Percentiles rank a stretch among this genome's conserved stretches.
Evolutionary conservation across 2,888 invertebrate genomes (phyloP).

Genomic region (Orchestes rusci): DNA sequence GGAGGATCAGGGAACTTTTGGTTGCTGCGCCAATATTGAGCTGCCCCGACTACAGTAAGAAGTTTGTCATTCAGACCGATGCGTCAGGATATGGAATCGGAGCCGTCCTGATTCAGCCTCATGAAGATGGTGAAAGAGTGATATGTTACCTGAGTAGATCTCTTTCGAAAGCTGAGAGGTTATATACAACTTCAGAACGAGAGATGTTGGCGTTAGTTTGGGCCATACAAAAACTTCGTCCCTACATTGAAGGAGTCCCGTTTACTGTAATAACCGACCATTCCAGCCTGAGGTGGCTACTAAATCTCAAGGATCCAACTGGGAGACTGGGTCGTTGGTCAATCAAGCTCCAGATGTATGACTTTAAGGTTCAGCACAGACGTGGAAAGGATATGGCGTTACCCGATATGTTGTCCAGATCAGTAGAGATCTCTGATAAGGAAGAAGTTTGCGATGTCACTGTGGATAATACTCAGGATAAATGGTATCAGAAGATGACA

Average conservation of each 20-base stretch:
- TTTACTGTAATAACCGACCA: conserved; percentile 19
- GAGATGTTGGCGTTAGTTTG: conserved; percentile 1
- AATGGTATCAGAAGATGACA: too few species aligned
- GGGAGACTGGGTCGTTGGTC: conserved; percentile 8
- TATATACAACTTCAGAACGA: conserved; percentile 10
- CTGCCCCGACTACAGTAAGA: too few species aligned
- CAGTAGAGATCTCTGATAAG: too few species aligned
- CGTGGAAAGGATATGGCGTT: too few species aligned
- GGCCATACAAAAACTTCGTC: conserved; percentile 14
- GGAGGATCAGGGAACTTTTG: conserved; percentile 8
- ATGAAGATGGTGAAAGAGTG: neutral
- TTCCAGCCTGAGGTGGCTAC: conserved; percentile 18
- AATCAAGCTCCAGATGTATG: conserved; percentile 11
- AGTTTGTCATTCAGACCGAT: too few species aligned
- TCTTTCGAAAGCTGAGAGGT: neutral
- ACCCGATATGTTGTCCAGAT: too few species aligned
- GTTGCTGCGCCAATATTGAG: too few species aligned
- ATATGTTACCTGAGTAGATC: neutral
- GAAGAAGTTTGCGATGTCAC: too few species aligned
- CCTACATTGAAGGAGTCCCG: conserved; percentile 16
- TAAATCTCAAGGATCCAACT: conserved; percentile 18
- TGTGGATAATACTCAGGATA: too few species aligned
- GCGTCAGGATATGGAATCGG: too few species aligned
- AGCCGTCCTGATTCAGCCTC: too few species aligned
- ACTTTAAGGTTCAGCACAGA: too few species aligned